A percentile compares a stretch with the other conserved stretches of the same genome.
These are phyloP conservation scores for Meteorus colon DNA, from an alignment of 2,888 invertebrate species.

Conservation along the genomic window DNA sequence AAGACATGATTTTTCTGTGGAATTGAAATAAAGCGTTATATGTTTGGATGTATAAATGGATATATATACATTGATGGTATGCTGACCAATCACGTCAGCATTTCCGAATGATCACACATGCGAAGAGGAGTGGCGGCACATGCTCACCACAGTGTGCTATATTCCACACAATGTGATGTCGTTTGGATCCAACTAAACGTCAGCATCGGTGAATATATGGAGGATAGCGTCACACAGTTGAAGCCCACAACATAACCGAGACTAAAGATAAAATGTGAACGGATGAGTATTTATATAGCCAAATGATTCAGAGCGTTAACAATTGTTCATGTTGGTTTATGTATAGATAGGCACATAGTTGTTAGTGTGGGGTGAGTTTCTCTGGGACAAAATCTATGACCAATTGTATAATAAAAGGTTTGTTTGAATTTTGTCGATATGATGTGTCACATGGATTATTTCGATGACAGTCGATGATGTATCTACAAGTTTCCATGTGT, in stretches of 20 bases:
- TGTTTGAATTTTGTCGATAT: conserved; percentile 7
- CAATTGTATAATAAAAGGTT: conserved; percentile 11
- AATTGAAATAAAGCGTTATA: too few species aligned
- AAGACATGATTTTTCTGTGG: too few species aligned
- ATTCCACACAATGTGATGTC: conserved; percentile 9
- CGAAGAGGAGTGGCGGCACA: conserved; percentile 20
- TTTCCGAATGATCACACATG: conserved; percentile 49
- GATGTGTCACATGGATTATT: conserved; percentile 6
- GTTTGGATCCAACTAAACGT: neutral
- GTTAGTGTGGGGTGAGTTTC: neutral
- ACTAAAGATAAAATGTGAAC: conserved; percentile 9
- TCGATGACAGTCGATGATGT: neutral
- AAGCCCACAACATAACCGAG: conserved; percentile 5
- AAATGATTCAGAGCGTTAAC: conserved; percentile 48
- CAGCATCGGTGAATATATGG: neutral
- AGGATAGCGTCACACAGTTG: conserved; percentile 1
- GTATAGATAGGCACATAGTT: neutral
- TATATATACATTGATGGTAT: conserved; percentile 26
- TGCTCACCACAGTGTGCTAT: neutral
- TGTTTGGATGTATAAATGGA: neutral
- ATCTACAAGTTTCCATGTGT: neutral
- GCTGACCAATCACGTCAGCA: conserved; percentile 53
- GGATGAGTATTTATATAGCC: neutral
- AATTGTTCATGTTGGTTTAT: conserved; percentile 40
- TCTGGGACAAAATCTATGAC: neutral